Evolutionary conservation across 2,797 vertebrate genomes (phyloP).

Genomic region (Scleropages formosus): DNA sequence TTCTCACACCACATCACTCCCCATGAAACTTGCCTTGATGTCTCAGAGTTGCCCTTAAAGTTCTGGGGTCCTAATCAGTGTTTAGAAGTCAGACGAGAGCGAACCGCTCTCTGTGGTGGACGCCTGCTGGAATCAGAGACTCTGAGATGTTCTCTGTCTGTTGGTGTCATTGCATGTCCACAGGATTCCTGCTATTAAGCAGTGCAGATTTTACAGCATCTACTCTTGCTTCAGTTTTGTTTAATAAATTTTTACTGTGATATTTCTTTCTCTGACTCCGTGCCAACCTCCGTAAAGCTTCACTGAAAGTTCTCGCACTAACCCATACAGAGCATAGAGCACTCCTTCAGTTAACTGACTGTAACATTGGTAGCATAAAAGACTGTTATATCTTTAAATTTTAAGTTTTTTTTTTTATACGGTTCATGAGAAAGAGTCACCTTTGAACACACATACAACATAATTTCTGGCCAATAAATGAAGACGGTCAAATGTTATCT

Average conservation of each 20-base stretch:
- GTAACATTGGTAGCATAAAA: background rate
- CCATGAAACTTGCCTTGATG: slow-evolving; percentile 51
- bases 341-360: too few relatives aligned
- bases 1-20: slow-evolving; percentile 57
- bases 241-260: slow-evolving; percentile 12
- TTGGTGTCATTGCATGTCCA: background rate
- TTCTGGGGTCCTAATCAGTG: background rate
- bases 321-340: slow-evolving; percentile 8
- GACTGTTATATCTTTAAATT: background rate
- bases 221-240: slow-evolving; percentile 8
- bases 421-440: background rate
- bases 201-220: background rate
- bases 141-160: background rate
- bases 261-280: slow-evolving; percentile 18
- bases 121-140: background rate
- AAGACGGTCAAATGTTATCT: background rate
- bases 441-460: slow-evolving; percentile 10
- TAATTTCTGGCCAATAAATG: background rate
- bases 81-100: background rate
- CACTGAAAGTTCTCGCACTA: slow-evolving; percentile 5
- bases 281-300: background rate
- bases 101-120: slow-evolving; percentile 23
- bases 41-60: background rate
- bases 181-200: background rate
- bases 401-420: background rate